Conservation (phyloP, 2,888 invertebrate species). For the Lasioglossum calceatum region DNA sequence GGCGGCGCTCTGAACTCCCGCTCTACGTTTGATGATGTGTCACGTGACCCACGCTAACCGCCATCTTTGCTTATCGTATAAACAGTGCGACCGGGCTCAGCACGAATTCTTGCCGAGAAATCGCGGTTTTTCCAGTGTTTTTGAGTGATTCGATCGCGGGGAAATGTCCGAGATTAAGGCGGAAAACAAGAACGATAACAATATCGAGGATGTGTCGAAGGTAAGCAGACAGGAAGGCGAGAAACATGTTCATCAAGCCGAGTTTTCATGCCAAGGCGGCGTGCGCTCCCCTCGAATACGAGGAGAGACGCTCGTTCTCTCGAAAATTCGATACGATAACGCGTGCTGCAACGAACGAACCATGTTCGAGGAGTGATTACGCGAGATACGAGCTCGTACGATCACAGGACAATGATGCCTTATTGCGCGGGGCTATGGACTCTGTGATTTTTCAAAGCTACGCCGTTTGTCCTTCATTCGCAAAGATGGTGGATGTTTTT, state of each 20-base stretch:
- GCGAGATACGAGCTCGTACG: slow-evolving; percentile 22
- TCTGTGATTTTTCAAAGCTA: slow-evolving; percentile 77
- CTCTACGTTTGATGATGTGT: slow-evolving; percentile 78
- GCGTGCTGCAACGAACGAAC: slow-evolving; percentile 38
- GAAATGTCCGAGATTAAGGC: slow-evolving; percentile 84
- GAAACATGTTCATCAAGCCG: slow-evolving; percentile 80
- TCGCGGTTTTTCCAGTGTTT: slow-evolving; percentile 78
- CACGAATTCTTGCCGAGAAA: slow-evolving; percentile 81
- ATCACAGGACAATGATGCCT: slow-evolving; percentile 25
- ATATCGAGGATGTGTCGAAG: slow-evolving; percentile 83
- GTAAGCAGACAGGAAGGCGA: slow-evolving; percentile 74
- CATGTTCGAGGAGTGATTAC: slow-evolving; percentile 24
- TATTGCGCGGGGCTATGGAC: slow-evolving; percentile 59
- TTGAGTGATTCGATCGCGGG: slow-evolving; percentile 79
- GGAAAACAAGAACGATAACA: slow-evolving; percentile 83
- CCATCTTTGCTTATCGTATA: slow-evolving; percentile 87
- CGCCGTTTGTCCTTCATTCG: slow-evolving; percentile 81
- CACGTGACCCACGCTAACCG: slow-evolving; percentile 88
- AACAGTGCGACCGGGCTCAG: slow-evolving; percentile 86
- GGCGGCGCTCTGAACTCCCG: slow-evolving; percentile 80
- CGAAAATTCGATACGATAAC: slow-evolving; percentile 68
- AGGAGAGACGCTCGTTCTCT: slow-evolving; percentile 73
- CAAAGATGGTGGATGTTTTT: slow-evolving; percentile 82
- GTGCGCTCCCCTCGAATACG: slow-evolving; percentile 74
- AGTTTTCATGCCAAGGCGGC: slow-evolving; percentile 82